A percentile compares a stretch with the other conserved stretches of the same genome.
These are phyloP conservation scores for Microplitis deprimator DNA, from an alignment of 2,888 invertebrate species.

Conservation along the genomic window DNA sequence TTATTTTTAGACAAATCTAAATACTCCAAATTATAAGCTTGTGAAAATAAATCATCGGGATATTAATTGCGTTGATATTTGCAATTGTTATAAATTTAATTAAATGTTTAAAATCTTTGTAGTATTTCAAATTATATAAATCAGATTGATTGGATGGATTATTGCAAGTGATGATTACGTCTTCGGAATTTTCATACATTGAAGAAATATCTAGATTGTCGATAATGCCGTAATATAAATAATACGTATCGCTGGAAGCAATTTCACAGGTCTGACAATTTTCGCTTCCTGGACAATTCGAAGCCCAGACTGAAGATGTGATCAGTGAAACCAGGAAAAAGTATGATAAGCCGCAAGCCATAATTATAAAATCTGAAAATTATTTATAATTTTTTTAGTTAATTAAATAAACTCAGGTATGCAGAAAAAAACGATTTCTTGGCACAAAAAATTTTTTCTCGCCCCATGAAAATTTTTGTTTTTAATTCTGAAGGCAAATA, in stretches of 20 bases:
- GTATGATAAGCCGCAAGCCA: not conserved
- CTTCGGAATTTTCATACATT: not conserved
- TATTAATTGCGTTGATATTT: not conserved
- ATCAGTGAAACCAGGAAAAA: not conserved
- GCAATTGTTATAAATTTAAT: not conserved
- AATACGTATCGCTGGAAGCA: not conserved
- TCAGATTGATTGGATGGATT: not conserved
- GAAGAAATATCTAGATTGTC: not conserved
- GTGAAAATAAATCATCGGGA: conserved; percentile 76
- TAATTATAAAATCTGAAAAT: not conserved
- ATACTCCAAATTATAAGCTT: conserved; percentile 75
- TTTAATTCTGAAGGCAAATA: no score
- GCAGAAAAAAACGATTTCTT: not conserved
- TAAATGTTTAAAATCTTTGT: not conserved
- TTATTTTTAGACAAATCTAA: conserved; percentile 76
- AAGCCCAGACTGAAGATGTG: not conserved
- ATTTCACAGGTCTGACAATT: not conserved
- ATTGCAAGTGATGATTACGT: not conserved
- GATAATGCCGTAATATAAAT: not conserved
- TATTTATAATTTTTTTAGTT: not conserved
- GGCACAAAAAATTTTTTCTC: no score
- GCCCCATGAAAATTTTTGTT: no score
- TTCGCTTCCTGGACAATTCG: not conserved
- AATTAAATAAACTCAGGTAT: not conserved
- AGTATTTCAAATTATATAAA: not conserved